Evolutionary conservation across 2,113 vertebrate genomes (phyloP), one percentile per base, ranked within the genome.

Genomic region (Tiliqua scincoides): DNA sequence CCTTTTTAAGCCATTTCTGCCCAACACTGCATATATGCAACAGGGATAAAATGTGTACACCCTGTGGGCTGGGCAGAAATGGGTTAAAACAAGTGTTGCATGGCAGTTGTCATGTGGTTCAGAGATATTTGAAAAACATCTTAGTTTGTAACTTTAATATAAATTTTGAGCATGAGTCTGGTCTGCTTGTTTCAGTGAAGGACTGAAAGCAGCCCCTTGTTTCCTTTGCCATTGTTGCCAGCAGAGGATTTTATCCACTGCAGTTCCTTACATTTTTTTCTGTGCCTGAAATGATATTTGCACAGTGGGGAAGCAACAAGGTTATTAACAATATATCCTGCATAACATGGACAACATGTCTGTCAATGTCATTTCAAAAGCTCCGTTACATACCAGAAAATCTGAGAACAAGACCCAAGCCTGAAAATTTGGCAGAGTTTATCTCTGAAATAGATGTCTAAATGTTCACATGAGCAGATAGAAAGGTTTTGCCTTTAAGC

Each of bases 401-500:
- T 83, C 12, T 62, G 3, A 20, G 25, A 73, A 43, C 43, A 73
- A 61, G 57, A 61, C 30, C 2, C 20, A 17, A 73, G 70, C 35
- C 27, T 15, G 1, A 82, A 79, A 54, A 88, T 70, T 83, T 87
- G 48, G 48, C 71, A 15, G 61, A 62, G 81, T 86, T 72, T 37
- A 1, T 65, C 21, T 80, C n/a, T 52, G 37, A 48, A 14, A 73
- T 81, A 0, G 84, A 1, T 85, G 57, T 77, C 73, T 73, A 43
- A 88, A 82, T 79, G 78, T 43, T 82, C 1, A 68, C 73, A 35
- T 87, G 68, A 93, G 43, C 5, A 79, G 27, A 30, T 57, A 83
- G 85, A 72, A 40, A 72, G 76, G 62, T 25, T 3, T n/a, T 67
- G 62, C 88, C 93, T 52, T 4, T 0, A 83, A n/a, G 1, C 14